Evolutionary conservation across 2,113 vertebrate species (phyloP), one percentile per base, ranked within the genome.

Genomic region (Mustela nigripes): DNA sequence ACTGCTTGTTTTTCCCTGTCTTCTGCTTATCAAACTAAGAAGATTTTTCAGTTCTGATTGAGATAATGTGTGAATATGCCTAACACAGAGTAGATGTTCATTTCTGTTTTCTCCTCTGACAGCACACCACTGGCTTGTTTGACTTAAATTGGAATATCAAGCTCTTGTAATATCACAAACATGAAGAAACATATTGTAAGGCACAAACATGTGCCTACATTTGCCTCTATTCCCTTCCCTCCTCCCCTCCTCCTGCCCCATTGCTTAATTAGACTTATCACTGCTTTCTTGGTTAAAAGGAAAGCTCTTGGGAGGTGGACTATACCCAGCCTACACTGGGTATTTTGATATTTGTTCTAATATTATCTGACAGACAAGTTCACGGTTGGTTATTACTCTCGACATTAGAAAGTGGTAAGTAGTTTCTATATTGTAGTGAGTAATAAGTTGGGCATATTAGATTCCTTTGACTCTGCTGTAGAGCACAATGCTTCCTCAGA

Each of bases 281-380:
- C 69, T 94, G 85, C 67, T 81, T 97, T 95, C 84, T 91, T 94
- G 45, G 65, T 45, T 96, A 89, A 94, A 97, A 90, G 83, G 92
- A 96, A 91, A 96, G 93, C 93, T 98, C 10, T 24, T 94, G 95
- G 80, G 94, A 97, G 91, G 83, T 95, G 56, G 92, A 53, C 95
- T 96, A 81, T 79, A 91, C 85, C 96, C 65, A 85, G 87, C 48
- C 50, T 96, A 80, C 33, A 22, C 31, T 94, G 84, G 71, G 86
- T 92, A 90, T 96, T 97, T 98, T 94, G 81, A 82, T 98, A 95
- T 96, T 98, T 98, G 58, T 97, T 91, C 88, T 97, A 84, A 94
- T 96, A 93, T 94, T 98, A 92, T 95, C 89, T 97, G 97, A 89
- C 80, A 97, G 97, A 84, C 50, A 96, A 93, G 91, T 97, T 97